These are phyloP conservation scores for Oceanodroma leucorhoa DNA, from an alignment of 2,797 vertebrate genomes.

Conservation along the genomic window DNA sequence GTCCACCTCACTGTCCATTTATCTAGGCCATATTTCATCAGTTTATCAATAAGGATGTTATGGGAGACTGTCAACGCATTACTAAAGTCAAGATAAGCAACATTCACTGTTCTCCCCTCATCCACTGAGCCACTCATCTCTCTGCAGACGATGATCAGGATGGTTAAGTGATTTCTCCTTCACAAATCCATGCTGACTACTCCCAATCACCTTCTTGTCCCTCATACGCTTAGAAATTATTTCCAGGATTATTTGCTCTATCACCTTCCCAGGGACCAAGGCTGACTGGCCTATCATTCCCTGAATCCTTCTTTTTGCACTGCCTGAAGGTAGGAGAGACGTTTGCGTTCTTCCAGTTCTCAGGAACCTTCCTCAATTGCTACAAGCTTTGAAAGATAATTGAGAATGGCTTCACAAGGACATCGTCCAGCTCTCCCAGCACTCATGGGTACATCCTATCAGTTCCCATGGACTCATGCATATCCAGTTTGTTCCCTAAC, in stretches of 20 bases:
- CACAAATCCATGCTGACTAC: neutral
- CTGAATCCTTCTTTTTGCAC: neutral
- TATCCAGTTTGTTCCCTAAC: neutral
- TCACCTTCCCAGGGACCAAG: neutral
- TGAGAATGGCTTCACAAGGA: neutral
- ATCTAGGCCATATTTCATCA: neutral
- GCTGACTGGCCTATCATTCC: neutral
- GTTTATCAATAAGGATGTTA: neutral
- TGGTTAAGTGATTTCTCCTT: neutral
- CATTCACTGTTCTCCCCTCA: neutral
- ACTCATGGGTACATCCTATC: neutral
- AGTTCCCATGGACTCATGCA: neutral
- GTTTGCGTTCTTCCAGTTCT: neutral
- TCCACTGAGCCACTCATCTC: neutral
- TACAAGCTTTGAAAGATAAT: neutral
- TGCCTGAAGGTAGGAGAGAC: neutral
- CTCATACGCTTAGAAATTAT: neutral
- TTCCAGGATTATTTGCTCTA: neutral
- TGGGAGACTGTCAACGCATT: neutral
- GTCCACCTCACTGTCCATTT: neutral
- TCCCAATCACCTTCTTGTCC: neutral
- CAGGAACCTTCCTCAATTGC: neutral
- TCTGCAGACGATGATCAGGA: neutral
- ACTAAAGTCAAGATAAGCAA: neutral
- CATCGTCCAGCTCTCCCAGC: neutral